phyloP scores from a whole-genome alignment of 2,888 invertebrate species.

The Baronia brevicornis region DNA sequence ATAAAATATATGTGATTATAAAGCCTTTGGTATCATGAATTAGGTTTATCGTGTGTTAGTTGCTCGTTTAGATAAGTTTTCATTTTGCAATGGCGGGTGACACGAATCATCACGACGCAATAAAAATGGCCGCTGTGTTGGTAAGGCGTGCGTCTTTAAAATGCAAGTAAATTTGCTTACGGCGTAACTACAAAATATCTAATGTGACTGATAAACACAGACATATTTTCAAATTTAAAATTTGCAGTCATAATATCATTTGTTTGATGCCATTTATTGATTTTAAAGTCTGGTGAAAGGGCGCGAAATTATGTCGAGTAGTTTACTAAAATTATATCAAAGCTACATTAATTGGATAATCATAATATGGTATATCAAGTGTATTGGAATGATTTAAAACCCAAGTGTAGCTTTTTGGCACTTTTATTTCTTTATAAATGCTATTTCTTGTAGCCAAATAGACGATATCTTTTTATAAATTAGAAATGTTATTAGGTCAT shows the following conservation, averaged over 20 bases:
- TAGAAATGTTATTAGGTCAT: no score
- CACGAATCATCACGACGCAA: constrained; percentile 75
- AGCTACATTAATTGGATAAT: no score
- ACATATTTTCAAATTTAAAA: constrained; percentile 11
- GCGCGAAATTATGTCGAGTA: constrained; percentile 58
- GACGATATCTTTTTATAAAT: no score
- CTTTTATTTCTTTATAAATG: no score
- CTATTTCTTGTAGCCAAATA: no score
- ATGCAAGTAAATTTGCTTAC: constrained; percentile 39
- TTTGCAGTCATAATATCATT: constrained; percentile 1
- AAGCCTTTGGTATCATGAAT: constrained; percentile 33
- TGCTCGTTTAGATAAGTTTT: constrained; percentile 44
- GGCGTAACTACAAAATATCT: constrained; percentile 15
- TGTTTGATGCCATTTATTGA: no score
- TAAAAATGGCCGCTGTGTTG: constrained; percentile 73
- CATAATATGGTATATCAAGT: no score
- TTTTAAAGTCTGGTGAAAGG: constrained; percentile 67
- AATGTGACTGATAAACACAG: constrained; percentile 1
- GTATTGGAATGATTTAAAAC: no score
- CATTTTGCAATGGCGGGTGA: constrained; percentile 72
- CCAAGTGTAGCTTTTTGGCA: no score
- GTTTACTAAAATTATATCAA: constrained; percentile 1
- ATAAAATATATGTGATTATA: constrained; percentile 48
- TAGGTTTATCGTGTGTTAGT: constrained; percentile 43
- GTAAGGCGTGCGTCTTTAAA: constrained; percentile 72